Base-by-base conservation (phyloP, 2,797 vertebrate species). In the Danionella dracula region DNA sequence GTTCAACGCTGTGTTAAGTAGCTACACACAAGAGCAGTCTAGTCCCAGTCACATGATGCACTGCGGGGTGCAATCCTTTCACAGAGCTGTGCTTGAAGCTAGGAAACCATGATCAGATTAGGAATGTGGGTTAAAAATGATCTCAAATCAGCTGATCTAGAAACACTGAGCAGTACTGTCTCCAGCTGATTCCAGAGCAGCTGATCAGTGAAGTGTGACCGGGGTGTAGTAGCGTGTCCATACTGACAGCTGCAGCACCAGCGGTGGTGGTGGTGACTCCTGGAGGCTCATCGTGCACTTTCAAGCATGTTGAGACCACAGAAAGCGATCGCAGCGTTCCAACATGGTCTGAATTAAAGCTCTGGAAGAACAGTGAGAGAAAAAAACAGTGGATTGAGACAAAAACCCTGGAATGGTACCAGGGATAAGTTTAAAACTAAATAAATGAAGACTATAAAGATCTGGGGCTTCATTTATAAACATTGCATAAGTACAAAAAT, bases 291-390 rank as follows among this genome's bases (percentile, higher is more conserved):
- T 37, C 31, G 10, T 5, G 49, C 11, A 23, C n/a, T 15, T 46
- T 40, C 2, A 97, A 16, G 93, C 91, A 37, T 98, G 95, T 75
- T 98, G 95, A 76, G 96, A 98, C 96, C 96, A 99, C 46, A 99
- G 87, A 82, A 96, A 98, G 10, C 95, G 91, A 76, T 99, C 96
- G 62, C 96, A 98, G 56, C 93, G 94, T 83, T 98, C 96, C 49
- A 99, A 77, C 95, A 99, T 98, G 50, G 88, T 93, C 85, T 97
- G 96, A 81, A 99, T 93, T 75, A 96, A 87, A 0, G 94, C 94
- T 84, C 96, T 99, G 84, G 45, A 88, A 82, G 70, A 1, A 68
- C 17, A 35, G 7, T 5, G 0, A 56, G 15, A 67, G 4, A 42
- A 2, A 15, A 2, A 49, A 6, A 35, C 8, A 29, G 12, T 11